Conservation (phyloP, 2,888 invertebrate genomes). For the Argynnis bischoffii region DNA sequence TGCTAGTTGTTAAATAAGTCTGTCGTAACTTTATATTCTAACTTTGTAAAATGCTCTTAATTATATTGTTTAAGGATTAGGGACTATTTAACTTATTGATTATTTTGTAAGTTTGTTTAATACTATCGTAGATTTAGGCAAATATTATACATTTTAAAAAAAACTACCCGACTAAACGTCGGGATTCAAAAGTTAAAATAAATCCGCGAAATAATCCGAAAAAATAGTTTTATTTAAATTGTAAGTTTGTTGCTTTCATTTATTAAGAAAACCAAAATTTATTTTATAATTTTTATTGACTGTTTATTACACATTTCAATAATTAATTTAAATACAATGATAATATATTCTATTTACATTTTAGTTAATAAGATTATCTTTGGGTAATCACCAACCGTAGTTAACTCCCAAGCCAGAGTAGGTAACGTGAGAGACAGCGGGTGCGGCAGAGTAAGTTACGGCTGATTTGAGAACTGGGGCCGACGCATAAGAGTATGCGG, state of each 20-base stretch:
- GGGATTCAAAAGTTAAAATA: too few species aligned
- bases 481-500: conserved; percentile 38
- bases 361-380: conserved; percentile 18
- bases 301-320: conserved; percentile 34
- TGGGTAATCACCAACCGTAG: conserved; percentile 65
- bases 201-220: too few species aligned
- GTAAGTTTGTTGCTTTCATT: too few species aligned
- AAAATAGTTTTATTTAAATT: too few species aligned
- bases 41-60: too few species aligned
- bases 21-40: too few species aligned
- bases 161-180: too few species aligned
- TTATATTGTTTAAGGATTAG: too few species aligned
- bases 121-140: too few species aligned
- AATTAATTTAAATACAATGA: conserved; percentile 21
- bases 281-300: conserved; percentile 31
- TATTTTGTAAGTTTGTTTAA: not conserved
- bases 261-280: not conserved
- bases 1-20: too few species aligned
- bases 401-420: conserved; percentile 83
- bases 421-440: conserved; percentile 82
- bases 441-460: conserved; percentile 41
- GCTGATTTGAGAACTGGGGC: conserved; percentile 47
- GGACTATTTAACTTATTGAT: not conserved
- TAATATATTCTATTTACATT: conserved; percentile 20
- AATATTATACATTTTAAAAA: too few species aligned